Evolutionary conservation across 1,140 invertebrate species (phyloP).

Genomic region (Drosophila ohnishii): DNA sequence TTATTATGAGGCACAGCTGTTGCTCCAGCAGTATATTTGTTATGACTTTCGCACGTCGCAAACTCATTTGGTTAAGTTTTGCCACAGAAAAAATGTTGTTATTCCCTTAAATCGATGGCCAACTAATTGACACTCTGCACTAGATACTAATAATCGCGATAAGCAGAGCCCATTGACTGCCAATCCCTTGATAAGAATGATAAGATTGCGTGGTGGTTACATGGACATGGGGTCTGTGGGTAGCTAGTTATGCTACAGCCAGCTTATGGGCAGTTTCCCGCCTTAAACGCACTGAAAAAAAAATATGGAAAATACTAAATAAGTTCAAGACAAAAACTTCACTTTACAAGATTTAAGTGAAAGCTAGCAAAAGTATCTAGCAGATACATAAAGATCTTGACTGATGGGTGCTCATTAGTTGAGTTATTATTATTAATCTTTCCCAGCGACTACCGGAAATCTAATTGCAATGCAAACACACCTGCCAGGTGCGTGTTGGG

Average conservation of each 20-base stretch:
- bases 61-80: not conserved
- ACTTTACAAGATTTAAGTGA: not conserved
- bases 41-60: constrained; percentile 11
- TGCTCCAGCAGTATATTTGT: not conserved
- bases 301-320: not conserved
- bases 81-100: not conserved
- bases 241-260: not conserved
- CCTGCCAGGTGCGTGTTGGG: constrained; percentile 26
- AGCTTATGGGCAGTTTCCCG: constrained; percentile 14
- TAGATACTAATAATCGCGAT: constrained; percentile 32
- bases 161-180: constrained; percentile 24
- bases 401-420: not conserved
- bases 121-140: constrained; percentile 9
- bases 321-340: not conserved
- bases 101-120: not conserved
- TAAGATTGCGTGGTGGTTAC: constrained; percentile 43
- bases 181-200: constrained; percentile 35
- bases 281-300: not conserved
- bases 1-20: not conserved
- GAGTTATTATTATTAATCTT: not conserved
- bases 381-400: not conserved
- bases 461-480: not conserved
- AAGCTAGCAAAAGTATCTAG: not conserved
- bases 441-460: not conserved
- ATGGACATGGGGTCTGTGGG: not conserved